phyloP scores from a whole-genome alignment of 2,888 invertebrate genomes.

The Shargacucullia verbasci region DNA sequence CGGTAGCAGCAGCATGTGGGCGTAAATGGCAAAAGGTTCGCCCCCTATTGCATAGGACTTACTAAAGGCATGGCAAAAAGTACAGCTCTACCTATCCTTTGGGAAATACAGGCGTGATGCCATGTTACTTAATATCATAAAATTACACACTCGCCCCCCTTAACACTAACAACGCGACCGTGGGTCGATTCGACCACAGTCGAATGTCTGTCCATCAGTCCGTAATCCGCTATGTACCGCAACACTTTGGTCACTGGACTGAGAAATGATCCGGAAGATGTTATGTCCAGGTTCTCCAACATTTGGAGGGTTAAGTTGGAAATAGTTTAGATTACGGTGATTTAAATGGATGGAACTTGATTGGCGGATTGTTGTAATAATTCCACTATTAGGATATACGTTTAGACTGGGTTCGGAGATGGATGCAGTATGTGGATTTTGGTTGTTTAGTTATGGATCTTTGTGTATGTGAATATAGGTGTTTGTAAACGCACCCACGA shows the following conservation, averaged over 20 bases:
- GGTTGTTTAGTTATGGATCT: not conserved
- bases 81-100: no score
- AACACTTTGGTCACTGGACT: slow-evolving; percentile 39
- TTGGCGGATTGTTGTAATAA: slow-evolving; percentile 2
- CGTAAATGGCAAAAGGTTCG: no score
- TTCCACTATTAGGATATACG: not conserved
- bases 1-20: no score
- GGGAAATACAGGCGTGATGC: no score
- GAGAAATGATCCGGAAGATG: slow-evolving; percentile 52
- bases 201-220: slow-evolving; percentile 38
- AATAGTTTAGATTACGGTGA: slow-evolving; percentile 11
- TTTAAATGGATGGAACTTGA: slow-evolving; percentile 12
- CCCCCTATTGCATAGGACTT: no score
- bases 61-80: no score
- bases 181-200: slow-evolving; percentile 47
- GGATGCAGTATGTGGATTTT: not conserved
- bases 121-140: no score
- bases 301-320: slow-evolving; percentile 25
- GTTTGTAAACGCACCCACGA: no score
- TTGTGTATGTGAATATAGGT: no score
- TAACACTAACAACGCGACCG: slow-evolving; percentile 26
- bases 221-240: slow-evolving; percentile 49
- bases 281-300: slow-evolving; percentile 29
- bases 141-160: slow-evolving; percentile 16
- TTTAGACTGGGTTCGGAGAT: not conserved